Evolutionary conservation across 2,888 invertebrate genomes (phyloP), one percentile per base, ranked within the genome.

Genomic region (Nebria brevicollis): DNA sequence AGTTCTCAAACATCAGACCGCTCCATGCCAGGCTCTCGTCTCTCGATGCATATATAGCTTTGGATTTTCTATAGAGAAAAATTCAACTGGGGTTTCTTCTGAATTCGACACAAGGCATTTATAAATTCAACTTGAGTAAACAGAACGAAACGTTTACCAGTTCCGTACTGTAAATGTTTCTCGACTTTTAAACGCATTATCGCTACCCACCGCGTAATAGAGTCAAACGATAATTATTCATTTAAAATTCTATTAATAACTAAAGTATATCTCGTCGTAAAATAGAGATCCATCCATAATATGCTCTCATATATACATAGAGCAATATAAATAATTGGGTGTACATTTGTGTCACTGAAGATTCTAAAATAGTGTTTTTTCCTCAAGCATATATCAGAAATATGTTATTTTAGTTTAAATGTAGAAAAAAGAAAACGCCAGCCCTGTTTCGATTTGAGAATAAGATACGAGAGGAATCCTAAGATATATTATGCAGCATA

Each of bases 121-220:
- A 73, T 73, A 73, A 73, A 73, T 73, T 73, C 73, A n/a, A 73
- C 34, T 73, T 43, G 73, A 20, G 73, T 73, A 73, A 41, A 73
- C 73, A 73, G 73, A 41, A 15, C 41, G 41, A 73, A 41, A 42
- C 34, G 4, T 11, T 10, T 34, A 13, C 25, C 70, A 70, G 70
- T 11, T 26, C 70, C 20, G 70, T 13, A 70, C 25, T 8, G 54
- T 13, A 54, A 8, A 54, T 6, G 13, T 54, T 54, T 54, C 13
- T 8, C 4, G 54, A 54, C 13, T 54, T 54, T 54, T 8, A 11
- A 34, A 34, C 34, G 34, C 2, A 34, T 4, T 5, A 34, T 34
- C 34, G 34, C 34, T 34, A 34, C 5, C 5, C 5, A 34, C 34
- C 34, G 34, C 2, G 34, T 34, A 4, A 34, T 34, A 2, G 2